Percentiles rank a stretch among this genome's conserved stretches.
These are phyloP conservation scores for Lithobates pipiens DNA, from an alignment of 2,797 vertebrate genomes.

Conservation along the genomic window DNA sequence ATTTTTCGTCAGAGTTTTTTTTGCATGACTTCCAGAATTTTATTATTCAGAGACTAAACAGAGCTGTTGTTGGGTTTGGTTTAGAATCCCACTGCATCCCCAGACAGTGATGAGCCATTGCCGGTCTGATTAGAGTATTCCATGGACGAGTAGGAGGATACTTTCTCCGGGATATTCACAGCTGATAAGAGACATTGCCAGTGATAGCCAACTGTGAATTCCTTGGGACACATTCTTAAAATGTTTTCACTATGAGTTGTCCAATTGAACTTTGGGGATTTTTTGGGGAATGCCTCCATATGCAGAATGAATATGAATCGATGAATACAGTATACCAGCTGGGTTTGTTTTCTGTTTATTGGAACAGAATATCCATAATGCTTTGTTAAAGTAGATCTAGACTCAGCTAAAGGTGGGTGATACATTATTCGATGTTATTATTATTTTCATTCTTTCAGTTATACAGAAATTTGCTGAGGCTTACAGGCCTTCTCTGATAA, in stretches of 20 bases:
- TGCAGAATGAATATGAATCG: background rate
- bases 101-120: slow-evolving; percentile 12
- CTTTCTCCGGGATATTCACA: background rate
- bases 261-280: background rate
- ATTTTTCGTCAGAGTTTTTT: too few relatives aligned
- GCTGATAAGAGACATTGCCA: slow-evolving; percentile 30
- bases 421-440: background rate
- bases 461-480: background rate
- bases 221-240: background rate
- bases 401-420: background rate
- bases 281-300: background rate
- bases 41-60: background rate
- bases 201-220: slow-evolving; percentile 31
- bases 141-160: slow-evolving; percentile 22
- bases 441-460: background rate
- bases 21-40: background rate
- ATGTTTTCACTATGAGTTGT: background rate
- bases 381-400: background rate
- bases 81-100: slow-evolving; percentile 4
- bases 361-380: too few relatives aligned
- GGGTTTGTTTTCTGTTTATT: background rate
- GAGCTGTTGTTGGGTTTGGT: background rate
- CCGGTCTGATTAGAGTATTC: slow-evolving; percentile 17
- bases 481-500: background rate
- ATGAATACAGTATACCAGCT: background rate